Base-by-base conservation (phyloP, 2,113 vertebrate genomes). In the Diphyllodes magnificus region DNA sequence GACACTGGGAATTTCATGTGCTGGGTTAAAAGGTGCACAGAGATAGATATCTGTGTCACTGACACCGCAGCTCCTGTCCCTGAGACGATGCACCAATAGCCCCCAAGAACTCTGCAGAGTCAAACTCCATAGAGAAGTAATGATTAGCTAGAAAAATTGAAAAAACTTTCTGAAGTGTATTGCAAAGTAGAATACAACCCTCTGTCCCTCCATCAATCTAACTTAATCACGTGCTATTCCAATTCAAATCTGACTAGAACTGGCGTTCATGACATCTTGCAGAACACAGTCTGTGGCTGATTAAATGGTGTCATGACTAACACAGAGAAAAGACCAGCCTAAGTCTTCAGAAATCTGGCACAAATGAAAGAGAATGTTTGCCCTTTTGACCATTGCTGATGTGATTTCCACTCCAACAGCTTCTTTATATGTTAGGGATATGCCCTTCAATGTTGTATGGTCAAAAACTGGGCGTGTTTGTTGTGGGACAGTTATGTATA, bases 71-170 rank as follows among this genome's bases (percentile, higher is more conserved):
- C 31, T 63, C 4, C 44, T 20, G 22, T 22, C 40, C 21, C 60
- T 40, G 25, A 53, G 42, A 10, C 15, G 25, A 37, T 2, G 15
- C 16, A 56, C 3, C 14, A 7, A 19, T 0, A 60, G 27, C 7
- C 10, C 35, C 19, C 45, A 45, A 53, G 13, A 53, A 27, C 45
- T 22, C 37, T 11, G 25, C 9, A 59, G 56, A 61, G 27, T 19
- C 24, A 27, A 39, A 18, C 13, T 35, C 39, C 0, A 0, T 2
- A 20, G 25, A 63, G 21, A 75, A 61, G 47, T 1, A 71, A 11
- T 9, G 40, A 39, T 31, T 23, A 65, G 17, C 11, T 15, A 54
- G 15, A 17, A 50, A 24, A 45, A 56, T 0, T 59, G 27, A 47
- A 85, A 78, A 69, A 57, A 2, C 1, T 33, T 47, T 47, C 22